Evolutionary conservation across 1,140 invertebrate species (phyloP), one percentile per base, ranked within the genome.

Genomic region (Dryas iulia): DNA sequence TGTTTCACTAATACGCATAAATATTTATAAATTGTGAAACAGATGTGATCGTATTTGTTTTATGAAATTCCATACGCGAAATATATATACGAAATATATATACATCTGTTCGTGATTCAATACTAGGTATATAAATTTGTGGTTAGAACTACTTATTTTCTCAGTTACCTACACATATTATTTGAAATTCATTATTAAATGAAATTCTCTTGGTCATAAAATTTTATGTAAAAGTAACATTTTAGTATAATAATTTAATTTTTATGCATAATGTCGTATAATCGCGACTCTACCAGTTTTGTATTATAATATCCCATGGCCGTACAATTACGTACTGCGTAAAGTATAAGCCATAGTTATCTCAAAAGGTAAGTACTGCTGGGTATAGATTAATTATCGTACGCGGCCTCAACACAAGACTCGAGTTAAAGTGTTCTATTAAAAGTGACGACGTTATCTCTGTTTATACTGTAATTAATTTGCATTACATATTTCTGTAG

Each of bases 41-140:
- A 62, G 25, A 52, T 62, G 35, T 12, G 21, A 11, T 10, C 53
- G 53, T 56, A 61, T 47, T 14, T 33, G 26, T 52, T 25, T 52
- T 39, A 24, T 53, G 59, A 62, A 62, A 52, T 62, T 24, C 52
- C 47, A 62, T 62, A 62, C 21, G 35, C 39, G 25, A 26, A 53
- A 10, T 53, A 62, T 52, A 7, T 21, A 62, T 62, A 14, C 18
- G 56, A 10, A 58, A 30, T 25, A 24, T 10, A 12, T 58, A 21
- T 47, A 47, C 14, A 47, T 47, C 6, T 18, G 35, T 14, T 47
- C n/a, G n/a, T n/a, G n/a, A 53, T 18, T 39, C 18, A 33, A 30
- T 56, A 0, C 12, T 53, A 21, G 21, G 11, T 21, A 47, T 53
- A 12, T 23, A 59, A 59, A 39, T 7, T 14, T 47, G 6, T 14